Base-by-base conservation (phyloP, 2,888 invertebrate genomes). In the Agapostemon virescens region DNA sequence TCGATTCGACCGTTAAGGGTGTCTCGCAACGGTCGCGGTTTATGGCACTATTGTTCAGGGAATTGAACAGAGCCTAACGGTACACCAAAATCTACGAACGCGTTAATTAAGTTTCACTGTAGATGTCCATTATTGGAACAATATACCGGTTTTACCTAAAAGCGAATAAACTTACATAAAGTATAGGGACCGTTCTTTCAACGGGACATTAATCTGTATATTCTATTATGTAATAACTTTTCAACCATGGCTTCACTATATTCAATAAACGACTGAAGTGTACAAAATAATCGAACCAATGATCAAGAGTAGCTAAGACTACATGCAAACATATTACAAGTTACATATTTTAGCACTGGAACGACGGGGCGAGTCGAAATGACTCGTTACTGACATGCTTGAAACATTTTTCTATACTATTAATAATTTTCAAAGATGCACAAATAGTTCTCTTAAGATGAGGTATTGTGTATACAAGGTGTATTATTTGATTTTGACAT, bases 11-110 rank as follows among this genome's bases (percentile, higher is more conserved):
- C 69, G 69, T 69, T 49, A 45, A 69, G 42, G 33, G 33, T 33
- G 30, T 49, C 26, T 55, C 26, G n/a, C 71, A 66, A 74, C 36
- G 36, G 52, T 69, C 33, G n/a, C 52, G 52, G 55, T 55, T 17
- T 55, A 55, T 55, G 55, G 26, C 26, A 26, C 15, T 17, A 55
- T 26, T 55, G 55, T 55, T 55, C 55, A 55, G 55, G 26, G 55
- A 55, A 55, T 55, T 55, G 55, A 55, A 55, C 26, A 26, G 55
- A 5, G 55, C 26, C 55, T 55, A 55, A 55, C 17, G 55, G 26
- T 26, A 26, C 15, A 55, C 55, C 26, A 26, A 55, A 55, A 55
- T 26, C 55, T 55, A 55, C 26, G 55, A 55, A 55, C 55, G 26
- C 55, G 55, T 55, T 55, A 55, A 55, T 55, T 55, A 55, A 55